A percentile compares a stretch with the other conserved stretches of the same genome.
phyloP scores from a whole-genome alignment of 2,888 invertebrate genomes.

The Drosophila bunnanda region DNA sequence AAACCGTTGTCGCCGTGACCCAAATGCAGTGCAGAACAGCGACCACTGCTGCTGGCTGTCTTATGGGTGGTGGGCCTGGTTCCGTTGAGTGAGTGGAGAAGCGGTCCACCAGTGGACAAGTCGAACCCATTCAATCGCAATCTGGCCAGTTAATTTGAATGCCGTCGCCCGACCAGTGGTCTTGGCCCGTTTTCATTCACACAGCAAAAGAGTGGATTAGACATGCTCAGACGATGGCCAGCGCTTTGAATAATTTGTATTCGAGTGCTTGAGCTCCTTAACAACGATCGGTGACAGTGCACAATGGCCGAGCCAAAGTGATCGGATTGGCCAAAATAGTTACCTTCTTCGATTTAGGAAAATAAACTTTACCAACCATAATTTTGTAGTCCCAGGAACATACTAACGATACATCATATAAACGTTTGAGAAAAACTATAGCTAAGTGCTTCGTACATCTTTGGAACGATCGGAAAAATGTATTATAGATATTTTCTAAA shows the following conservation, averaged over 20 bases:
- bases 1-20: conserved; percentile 77
- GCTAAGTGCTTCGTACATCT: no score
- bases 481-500: no score
- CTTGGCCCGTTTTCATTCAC: conserved; percentile 66
- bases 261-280: conserved; percentile 45
- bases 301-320: background rate
- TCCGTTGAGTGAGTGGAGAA: conserved; percentile 5
- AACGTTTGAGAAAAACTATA: background rate
- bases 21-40: conserved; percentile 68
- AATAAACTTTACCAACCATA: background rate
- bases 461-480: no score
- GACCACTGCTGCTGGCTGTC: conserved; percentile 34
- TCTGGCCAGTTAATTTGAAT: conserved; percentile 64
- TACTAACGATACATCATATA: background rate
- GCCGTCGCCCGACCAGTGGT: conserved; percentile 47
- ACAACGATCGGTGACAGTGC: conserved; percentile 51
- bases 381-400: background rate
- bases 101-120: conserved; percentile 10
- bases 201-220: conserved; percentile 49
- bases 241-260: conserved; percentile 62
- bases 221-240: conserved; percentile 63
- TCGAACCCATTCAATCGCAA: conserved; percentile 48
- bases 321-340: background rate
- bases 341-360: background rate
- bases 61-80: conserved; percentile 7